Evolutionary conservation across 2,888 invertebrate species (phyloP), one percentile per base, ranked within the genome.

Genomic region (Argynnis bischoffii): DNA sequence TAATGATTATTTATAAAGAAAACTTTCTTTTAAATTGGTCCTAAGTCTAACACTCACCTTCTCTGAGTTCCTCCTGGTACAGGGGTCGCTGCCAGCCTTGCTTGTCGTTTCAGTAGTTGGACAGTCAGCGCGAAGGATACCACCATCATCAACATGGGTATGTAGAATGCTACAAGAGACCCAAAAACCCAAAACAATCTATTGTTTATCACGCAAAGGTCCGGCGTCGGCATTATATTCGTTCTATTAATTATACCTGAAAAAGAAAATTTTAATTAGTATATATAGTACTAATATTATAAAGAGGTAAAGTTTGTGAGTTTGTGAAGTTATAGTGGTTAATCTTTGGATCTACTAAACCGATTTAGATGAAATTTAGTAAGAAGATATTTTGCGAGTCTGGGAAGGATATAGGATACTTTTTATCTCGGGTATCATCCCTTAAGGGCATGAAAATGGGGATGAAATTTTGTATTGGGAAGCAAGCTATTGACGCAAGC

Each of bases 111-210:
- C 76, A 99, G 92, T 75, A 99, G 92, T 75, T 97, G 96, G 41
- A 98, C 97, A 1, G 99, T 99, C 69, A 98, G 93, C 0, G 97
- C 96, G 83, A 98, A 99, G 1, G 98, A 97, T 67, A 97, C 95
- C 71, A 98, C 96, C 99, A 99, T 99, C 77, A 97, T 97, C 75
- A 98, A 93, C 95, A 99, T 97, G 6, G 99, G 99, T 75, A 99
- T 96, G 93, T 98, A 98, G 92, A 99, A 99, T 48, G 98, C 97
- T 67, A 98, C 96, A 81, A 98, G 90, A 0, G 98, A 98, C 21
- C 98, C 99, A 85, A 98, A 97, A 64, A 98, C 96, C 94, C 97
- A 97, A 88, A 97, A 97, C 46, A 96, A 94, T 4, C 96, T 92
- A 86, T 97, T 97, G 93, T 97, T 97, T 85, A 97, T 97, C 70